Base-by-base conservation (phyloP, 2,888 invertebrate genomes). In the Chouioia cunea region DNA sequence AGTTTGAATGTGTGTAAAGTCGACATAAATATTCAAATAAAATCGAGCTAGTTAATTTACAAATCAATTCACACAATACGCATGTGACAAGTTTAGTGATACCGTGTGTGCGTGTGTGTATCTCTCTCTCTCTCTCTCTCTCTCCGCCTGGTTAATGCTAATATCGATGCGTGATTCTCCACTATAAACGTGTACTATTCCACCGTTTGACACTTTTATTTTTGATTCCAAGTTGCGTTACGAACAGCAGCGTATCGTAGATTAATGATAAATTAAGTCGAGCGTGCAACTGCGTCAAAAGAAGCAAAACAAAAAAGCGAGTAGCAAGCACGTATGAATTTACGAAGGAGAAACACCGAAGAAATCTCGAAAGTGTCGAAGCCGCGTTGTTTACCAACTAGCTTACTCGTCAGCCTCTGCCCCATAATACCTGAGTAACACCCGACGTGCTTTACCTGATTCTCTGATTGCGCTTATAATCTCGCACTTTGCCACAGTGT, bases 81-180 rank as follows among this genome's bases (percentile, higher is more conserved):
- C 48, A 48, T 59, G 47, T 47, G 57, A 56, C 22, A 14, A n/a
- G 14, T 23, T 14, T 20, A 73, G 74, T n/a, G n/a, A n/a, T n/a
- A n/a, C n/a, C 71, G 73, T 70, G 73, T 58, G 66, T 68, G 48
- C 64, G 73, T 67, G 74, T 73, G 57, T n/a, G n/a, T n/a, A n/a
- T n/a, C n/a, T n/a, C n/a, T n/a, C n/a, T n/a, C n/a, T n/a, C n/a
- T n/a, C n/a, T n/a, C n/a, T n/a, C n/a, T n/a, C n/a, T n/a, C n/a
- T n/a, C n/a, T n/a, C n/a, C n/a, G n/a, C n/a, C n/a, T n/a, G n/a
- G n/a, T n/a, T n/a, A n/a, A n/a, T n/a, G n/a, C n/a, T n/a, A n/a
- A n/a, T n/a, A n/a, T n/a, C n/a, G n/a, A n/a, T n/a, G n/a, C n/a
- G n/a, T n/a, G n/a, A n/a, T n/a, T n/a, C 54, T n/a, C 44, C 14